Base-by-base conservation (phyloP, 1,140 invertebrate species). In the Lutraria rhynchaena region DNA sequence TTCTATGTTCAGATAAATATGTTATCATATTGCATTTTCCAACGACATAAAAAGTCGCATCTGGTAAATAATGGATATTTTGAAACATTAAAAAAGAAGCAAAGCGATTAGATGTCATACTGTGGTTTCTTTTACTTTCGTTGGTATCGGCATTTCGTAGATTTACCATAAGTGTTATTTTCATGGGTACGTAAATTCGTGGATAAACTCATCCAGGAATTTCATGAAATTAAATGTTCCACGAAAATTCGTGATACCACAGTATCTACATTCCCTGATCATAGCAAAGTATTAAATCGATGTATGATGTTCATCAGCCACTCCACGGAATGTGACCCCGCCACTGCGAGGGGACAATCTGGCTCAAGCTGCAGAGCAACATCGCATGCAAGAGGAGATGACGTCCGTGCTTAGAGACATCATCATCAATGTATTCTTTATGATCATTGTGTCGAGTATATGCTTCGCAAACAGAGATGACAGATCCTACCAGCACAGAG, bases 371-470 rank as follows among this genome's bases (percentile, higher is more conserved):
- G 49, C 51, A 13, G 7, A 29, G 2, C 46, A 33, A 19, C 2
- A 57, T n/a, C 69, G 69, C 4, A 46, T 2, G 19, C 22, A 71
- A 1, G 17, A 24, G 0, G 17, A 53, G 5, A 19, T 71, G 46
- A 35, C n/a, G 19, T 19, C 51, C 3, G 61, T 78, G 0, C 57
- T 81, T 11, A 58, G 51, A 22, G 71, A 76, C 11, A 60, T 85
- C 17, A 4, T 85, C 0, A 37, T 86, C 1, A 81, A 85, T 31
- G 9, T 82, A 15, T 35, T 81, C 46, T 83, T 83, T n/a, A 44
- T 81, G n/a, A 69, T 78, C 29, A 49, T 83, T 29, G 24, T 83
- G 1, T 83, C 81, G 37, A 83, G 57, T 51, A 81, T 85, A 0
- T 61, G 73, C 17, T 77, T 63, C 41, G 60, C 65, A 19, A 83